A percentile compares a stretch with the other conserved stretches of the same genome.
These are phyloP conservation scores for Miniopterus natalensis DNA, from an alignment of 2,113 vertebrate species.

Conservation along the genomic window DNA sequence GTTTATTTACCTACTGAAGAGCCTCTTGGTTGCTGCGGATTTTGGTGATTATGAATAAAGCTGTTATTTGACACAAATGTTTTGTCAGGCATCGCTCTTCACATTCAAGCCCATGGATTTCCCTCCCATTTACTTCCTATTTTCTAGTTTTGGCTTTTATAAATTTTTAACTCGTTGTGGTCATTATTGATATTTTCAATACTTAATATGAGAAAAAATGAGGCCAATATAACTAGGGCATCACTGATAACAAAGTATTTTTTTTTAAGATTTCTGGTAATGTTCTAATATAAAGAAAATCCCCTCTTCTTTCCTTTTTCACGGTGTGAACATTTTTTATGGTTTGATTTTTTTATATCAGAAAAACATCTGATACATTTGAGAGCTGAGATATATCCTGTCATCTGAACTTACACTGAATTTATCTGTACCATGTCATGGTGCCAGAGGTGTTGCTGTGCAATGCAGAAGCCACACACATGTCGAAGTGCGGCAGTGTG, in stretches of 20 bases:
- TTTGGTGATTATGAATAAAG: neutral
- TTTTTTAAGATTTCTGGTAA: neutral
- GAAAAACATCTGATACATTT: neutral
- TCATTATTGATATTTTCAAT: neutral
- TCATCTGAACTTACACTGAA: neutral
- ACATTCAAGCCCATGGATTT: neutral
- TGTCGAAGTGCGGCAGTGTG: neutral
- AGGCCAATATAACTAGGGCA: neutral
- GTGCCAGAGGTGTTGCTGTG: neutral
- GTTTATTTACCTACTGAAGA: neutral
- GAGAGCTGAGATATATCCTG: neutral
- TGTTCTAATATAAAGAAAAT: neutral
- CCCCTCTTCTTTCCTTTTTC: neutral
- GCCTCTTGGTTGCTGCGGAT: neutral
- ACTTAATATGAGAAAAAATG: neutral
- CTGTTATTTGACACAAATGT: neutral
- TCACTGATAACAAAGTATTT: neutral
- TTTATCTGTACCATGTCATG: neutral
- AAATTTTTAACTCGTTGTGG: neutral
- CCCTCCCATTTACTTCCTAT: neutral
- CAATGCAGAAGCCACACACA: neutral
- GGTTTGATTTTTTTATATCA: neutral
- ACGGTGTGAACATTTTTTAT: neutral
- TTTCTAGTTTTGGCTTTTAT: neutral
- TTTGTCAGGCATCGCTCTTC: neutral